Conservation (phyloP, 2,113 vertebrate genomes). For the Orcinus orca region DNA sequence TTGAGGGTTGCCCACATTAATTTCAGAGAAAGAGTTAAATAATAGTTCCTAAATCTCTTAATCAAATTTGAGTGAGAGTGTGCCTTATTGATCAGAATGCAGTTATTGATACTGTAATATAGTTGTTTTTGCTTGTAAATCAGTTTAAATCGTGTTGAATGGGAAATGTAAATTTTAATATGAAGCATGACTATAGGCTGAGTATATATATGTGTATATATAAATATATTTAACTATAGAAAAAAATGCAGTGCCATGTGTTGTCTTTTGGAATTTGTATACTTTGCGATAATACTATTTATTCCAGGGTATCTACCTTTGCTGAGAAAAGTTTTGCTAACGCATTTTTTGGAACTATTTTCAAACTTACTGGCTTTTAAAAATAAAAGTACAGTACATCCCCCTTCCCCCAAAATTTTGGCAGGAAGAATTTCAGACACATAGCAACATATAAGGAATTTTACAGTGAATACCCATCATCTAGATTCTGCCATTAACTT, state of each 20-base stretch:
- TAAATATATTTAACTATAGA: not conserved
- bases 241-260: not conserved
- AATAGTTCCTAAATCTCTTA: not conserved
- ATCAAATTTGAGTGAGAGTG: not conserved
- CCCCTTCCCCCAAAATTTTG: not conserved
- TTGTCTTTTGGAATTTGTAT: conserved; percentile 9
- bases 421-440: not conserved
- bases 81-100: conserved; percentile 28
- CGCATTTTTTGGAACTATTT: not conserved
- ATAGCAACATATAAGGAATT: not conserved
- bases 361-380: not conserved
- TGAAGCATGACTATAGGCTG: not conserved
- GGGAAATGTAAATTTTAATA: conserved; percentile 45
- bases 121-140: conserved; percentile 19
- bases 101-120: not conserved
- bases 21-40: conserved; percentile 22
- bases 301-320: not conserved
- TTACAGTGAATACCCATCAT: not conserved
- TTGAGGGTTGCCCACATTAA: conserved; percentile 18
- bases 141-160: conserved; percentile 13
- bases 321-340: not conserved
- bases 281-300: conserved; percentile 16
- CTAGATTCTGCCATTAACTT: not conserved
- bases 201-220: not conserved
- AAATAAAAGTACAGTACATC: not conserved